These are phyloP conservation scores for Epinephelus awoara DNA, from an alignment of 2,797 vertebrate genomes.

Conservation along the genomic window DNA sequence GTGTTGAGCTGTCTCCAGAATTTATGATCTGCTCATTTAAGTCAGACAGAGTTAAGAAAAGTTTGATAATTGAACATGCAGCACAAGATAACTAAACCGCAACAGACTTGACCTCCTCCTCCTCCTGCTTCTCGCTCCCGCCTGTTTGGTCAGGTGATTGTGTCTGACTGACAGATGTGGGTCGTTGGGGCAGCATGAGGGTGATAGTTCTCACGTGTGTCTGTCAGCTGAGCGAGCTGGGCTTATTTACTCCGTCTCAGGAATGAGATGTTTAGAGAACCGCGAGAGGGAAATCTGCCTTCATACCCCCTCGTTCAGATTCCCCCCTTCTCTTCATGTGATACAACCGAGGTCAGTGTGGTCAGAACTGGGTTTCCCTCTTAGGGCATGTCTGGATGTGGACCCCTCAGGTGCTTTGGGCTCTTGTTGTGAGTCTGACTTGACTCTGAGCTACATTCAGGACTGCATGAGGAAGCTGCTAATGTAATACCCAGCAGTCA, in stretches of 20 bases:
- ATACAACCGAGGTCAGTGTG: conserved; percentile 51
- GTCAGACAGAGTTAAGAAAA: background rate
- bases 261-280: conserved; percentile 68
- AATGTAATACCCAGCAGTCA: conserved; percentile 37
- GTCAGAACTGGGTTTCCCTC: conserved; percentile 35
- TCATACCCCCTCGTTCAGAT: conserved; percentile 2
- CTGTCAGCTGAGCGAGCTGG: conserved; percentile 66
- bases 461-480: conserved; percentile 35
- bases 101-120: conserved; percentile 28
- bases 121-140: conserved; percentile 16
- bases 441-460: conserved; percentile 27
- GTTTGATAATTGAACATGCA: conserved; percentile 5
- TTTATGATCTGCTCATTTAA: conserved; percentile 7
- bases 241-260: conserved; percentile 64
- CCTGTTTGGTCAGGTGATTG: conserved; percentile 85
- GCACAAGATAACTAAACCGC: conserved; percentile 4
- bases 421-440: conserved; percentile 57
- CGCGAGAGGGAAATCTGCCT: conserved; percentile 43
- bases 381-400: conserved; percentile 28
- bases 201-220: conserved; percentile 81
- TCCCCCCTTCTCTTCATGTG: conserved; percentile 13
- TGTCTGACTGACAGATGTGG: conserved; percentile 83
- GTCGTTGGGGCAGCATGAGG: conserved; percentile 57
- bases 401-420: conserved; percentile 32
- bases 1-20: background rate